phyloP scores from a whole-genome alignment of 2,888 invertebrate species.

The Ophraella communa region DNA sequence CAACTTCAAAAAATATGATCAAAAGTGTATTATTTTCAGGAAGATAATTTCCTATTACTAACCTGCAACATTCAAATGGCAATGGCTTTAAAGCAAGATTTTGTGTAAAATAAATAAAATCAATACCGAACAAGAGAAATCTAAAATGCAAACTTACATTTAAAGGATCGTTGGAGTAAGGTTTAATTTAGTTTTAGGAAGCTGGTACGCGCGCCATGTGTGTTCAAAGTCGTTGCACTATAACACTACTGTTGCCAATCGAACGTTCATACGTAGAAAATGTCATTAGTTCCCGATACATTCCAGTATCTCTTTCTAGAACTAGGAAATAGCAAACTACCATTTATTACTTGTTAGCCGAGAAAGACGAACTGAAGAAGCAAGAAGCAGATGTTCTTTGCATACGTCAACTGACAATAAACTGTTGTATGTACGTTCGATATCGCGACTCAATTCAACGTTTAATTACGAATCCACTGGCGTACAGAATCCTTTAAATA shows the following conservation, averaged over 20 bases:
- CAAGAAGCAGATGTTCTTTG: constrained; percentile 9
- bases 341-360: constrained; percentile 11
- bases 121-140: not conserved
- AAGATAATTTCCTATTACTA: no score
- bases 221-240: constrained; percentile 16
- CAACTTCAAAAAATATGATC: no score
- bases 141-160: not conserved
- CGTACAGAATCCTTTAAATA: no score
- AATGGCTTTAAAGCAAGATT: no score
- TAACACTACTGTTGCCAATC: constrained; percentile 9
- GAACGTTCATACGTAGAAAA: constrained; percentile 17
- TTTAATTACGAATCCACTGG: not conserved
- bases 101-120: not conserved
- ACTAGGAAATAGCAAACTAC: no score
- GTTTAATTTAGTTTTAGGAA: not conserved
- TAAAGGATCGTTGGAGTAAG: not conserved
- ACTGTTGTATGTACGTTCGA: not conserved
- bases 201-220: not conserved
- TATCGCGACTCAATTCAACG: not conserved
- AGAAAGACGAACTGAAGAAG: not conserved
- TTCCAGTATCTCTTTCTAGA: constrained; percentile 9
- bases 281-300: constrained; percentile 24
- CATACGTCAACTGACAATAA: not conserved
- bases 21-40: no score
- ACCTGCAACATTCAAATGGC: no score